Evolutionary conservation across 2,113 vertebrate genomes (phyloP).

Genomic region (Eira barbara): DNA sequence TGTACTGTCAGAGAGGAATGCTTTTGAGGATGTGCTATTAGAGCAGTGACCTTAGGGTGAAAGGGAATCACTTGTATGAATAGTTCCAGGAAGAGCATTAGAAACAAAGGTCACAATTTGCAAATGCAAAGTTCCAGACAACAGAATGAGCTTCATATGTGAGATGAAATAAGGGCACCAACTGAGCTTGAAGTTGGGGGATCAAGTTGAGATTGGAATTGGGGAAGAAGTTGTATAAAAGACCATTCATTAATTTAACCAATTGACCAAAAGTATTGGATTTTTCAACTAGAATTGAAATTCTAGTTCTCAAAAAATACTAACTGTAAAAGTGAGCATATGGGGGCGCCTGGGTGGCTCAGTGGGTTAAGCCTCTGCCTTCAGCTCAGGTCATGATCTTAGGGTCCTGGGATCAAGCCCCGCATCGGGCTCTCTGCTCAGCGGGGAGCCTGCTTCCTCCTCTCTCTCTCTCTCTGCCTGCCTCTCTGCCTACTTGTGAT

Average conservation of each 20-base stretch:
- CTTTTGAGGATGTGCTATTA: neutral
- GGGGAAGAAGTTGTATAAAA: neutral
- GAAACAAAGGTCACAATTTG: neutral
- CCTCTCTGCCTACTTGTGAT: too few species aligned
- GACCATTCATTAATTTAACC: neutral
- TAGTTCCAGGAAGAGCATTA: neutral
- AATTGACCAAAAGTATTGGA: neutral
- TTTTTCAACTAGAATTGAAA: neutral
- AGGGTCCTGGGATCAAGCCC: too few species aligned
- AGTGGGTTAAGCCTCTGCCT: too few species aligned
- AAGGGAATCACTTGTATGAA: neutral
- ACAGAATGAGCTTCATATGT: accelerated
- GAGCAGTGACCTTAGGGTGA: neutral
- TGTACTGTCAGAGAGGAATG: neutral
- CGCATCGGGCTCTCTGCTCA: too few species aligned
- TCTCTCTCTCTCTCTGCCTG: too few species aligned
- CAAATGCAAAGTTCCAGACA: neutral
- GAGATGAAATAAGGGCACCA: neutral
- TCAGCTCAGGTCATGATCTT: too few species aligned
- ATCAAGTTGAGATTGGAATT: neutral
- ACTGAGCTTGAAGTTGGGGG: neutral
- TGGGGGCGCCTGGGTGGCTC: too few species aligned
- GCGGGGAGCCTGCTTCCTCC: too few species aligned
- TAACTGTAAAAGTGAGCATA: neutral
- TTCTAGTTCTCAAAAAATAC: neutral